Percentiles rank a stretch among this genome's conserved stretches.
Conservation (phyloP, 2,113 vertebrate species). For the Myrmecophaga tridactyla region DNA sequence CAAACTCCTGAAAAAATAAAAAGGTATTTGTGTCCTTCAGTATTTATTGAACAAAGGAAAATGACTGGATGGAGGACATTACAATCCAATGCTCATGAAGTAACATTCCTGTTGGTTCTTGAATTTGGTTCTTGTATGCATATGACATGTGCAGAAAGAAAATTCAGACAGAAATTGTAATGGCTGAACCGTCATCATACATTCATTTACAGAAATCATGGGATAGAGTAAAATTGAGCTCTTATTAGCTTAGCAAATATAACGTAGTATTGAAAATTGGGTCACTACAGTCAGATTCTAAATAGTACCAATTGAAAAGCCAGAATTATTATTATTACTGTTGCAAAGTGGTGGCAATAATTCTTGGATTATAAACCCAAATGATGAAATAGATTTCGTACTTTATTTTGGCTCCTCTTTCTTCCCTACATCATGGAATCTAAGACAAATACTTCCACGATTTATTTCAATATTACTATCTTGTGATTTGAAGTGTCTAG, state of each 20-base stretch:
- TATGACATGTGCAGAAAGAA: constrained; percentile 57
- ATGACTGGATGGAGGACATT: constrained; percentile 60
- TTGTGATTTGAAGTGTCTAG: constrained; percentile 45
- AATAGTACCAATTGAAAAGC: constrained; percentile 55
- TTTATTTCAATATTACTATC: constrained; percentile 46
- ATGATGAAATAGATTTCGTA: constrained; percentile 62
- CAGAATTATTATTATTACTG: not conserved
- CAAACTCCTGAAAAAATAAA: constrained; percentile 26
- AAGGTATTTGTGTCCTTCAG: constrained; percentile 48
- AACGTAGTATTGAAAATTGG: constrained; percentile 59
- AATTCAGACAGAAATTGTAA: constrained; percentile 47
- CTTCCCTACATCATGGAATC: constrained; percentile 30
- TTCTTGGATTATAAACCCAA: constrained; percentile 60
- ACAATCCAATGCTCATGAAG: constrained; percentile 30
- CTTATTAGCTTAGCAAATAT: constrained; percentile 59
- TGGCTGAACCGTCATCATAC: constrained; percentile 50
- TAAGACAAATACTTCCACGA: constrained; percentile 54
- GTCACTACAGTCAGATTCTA: constrained; percentile 57
- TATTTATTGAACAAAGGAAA: constrained; percentile 74
- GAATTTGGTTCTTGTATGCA: constrained; percentile 54
- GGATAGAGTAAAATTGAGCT: constrained; percentile 47
- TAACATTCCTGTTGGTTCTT: not conserved
- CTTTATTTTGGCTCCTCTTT: constrained; percentile 54
- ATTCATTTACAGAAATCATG: constrained; percentile 49
- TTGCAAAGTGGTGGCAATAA: constrained; percentile 3